These are phyloP conservation scores for Pterocles gutturalis DNA, from an alignment of 2,113 vertebrate genomes.

Conservation along the genomic window DNA sequence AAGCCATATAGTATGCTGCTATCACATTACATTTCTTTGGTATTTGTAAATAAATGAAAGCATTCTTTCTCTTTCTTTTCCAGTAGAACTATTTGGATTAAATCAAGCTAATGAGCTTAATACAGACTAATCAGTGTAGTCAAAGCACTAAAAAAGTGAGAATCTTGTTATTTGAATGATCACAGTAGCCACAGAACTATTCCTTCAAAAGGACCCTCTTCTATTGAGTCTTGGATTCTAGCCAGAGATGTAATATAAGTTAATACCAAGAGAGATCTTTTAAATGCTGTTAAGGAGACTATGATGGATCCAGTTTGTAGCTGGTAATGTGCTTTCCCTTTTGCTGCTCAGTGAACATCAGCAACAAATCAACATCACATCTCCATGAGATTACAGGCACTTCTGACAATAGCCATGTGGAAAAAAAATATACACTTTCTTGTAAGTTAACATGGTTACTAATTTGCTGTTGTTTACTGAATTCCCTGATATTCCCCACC, in stretches of 20 bases:
- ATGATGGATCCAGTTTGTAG: slow-evolving; percentile 74
- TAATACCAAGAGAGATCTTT: slow-evolving; percentile 70
- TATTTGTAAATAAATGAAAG: slow-evolving; percentile 12
- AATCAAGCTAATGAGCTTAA: slow-evolving; percentile 41
- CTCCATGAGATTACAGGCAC: slow-evolving; percentile 73
- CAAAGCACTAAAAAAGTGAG: slow-evolving; percentile 16
- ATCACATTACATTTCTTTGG: not conserved
- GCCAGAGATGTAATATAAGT: slow-evolving; percentile 64
- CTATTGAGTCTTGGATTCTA: slow-evolving; percentile 43
- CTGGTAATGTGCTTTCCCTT: slow-evolving; percentile 69
- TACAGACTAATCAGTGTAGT: slow-evolving; percentile 18
- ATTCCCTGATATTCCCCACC: not conserved
- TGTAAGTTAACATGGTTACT: not conserved
- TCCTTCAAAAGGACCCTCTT: slow-evolving; percentile 45
- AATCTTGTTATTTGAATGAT: slow-evolving; percentile 57
- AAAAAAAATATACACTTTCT: not conserved
- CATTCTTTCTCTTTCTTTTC: not conserved
- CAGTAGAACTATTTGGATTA: slow-evolving; percentile 46
- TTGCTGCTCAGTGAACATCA: slow-evolving; percentile 63
- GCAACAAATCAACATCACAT: slow-evolving; percentile 75
- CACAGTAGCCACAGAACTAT: not conserved
- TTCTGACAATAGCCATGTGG: slow-evolving; percentile 59
- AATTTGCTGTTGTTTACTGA: not conserved
- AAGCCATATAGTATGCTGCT: not conserved
- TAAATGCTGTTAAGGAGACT: slow-evolving; percentile 70